phyloP scores from a whole-genome alignment of 1,140 invertebrate species.

The Drosophila watanabei region DNA sequence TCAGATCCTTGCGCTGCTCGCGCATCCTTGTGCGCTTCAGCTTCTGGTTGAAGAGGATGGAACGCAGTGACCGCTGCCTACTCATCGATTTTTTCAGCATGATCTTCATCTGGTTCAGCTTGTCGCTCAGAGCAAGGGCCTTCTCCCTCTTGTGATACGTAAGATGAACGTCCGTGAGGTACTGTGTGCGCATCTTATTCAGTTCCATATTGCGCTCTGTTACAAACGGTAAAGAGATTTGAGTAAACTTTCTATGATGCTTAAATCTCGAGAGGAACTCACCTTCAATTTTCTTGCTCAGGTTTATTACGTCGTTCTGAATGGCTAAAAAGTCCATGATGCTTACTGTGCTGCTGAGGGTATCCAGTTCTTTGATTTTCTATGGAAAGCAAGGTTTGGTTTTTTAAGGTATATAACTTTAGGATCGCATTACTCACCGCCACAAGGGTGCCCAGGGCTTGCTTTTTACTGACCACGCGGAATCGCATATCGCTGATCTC shows the following conservation, averaged over 20 bases:
- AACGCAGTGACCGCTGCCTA: slow-evolving; percentile 11
- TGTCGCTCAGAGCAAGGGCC: slow-evolving; percentile 15
- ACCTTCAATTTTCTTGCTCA: slow-evolving; percentile 79
- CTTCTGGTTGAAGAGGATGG: slow-evolving; percentile 20
- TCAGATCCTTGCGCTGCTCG: slow-evolving; percentile 39
- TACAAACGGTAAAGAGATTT: not conserved
- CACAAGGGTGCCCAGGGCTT: slow-evolving; percentile 37
- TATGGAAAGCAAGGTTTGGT: not conserved
- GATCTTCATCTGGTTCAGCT: not conserved
- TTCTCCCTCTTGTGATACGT: slow-evolving; percentile 67
- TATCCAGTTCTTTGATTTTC: slow-evolving; percentile 55
- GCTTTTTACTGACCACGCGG: slow-evolving; percentile 52
- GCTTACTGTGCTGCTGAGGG: slow-evolving; percentile 51
- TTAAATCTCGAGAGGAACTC: not conserved
- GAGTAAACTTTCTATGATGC: no score
- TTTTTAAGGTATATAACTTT: no score
- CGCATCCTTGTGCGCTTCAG: slow-evolving; percentile 28
- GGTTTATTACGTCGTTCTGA: slow-evolving; percentile 53
- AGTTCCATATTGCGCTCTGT: slow-evolving; percentile 66
- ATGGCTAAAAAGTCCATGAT: slow-evolving; percentile 61
- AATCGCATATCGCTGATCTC: slow-evolving; percentile 64
- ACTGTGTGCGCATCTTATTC: slow-evolving; percentile 35
- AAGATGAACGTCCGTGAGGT: slow-evolving; percentile 54
- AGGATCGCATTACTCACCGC: slow-evolving; percentile 23
- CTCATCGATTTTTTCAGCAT: not conserved